phyloP scores from a whole-genome alignment of 2,113 vertebrate species.

The Pluvialis apricaria region DNA sequence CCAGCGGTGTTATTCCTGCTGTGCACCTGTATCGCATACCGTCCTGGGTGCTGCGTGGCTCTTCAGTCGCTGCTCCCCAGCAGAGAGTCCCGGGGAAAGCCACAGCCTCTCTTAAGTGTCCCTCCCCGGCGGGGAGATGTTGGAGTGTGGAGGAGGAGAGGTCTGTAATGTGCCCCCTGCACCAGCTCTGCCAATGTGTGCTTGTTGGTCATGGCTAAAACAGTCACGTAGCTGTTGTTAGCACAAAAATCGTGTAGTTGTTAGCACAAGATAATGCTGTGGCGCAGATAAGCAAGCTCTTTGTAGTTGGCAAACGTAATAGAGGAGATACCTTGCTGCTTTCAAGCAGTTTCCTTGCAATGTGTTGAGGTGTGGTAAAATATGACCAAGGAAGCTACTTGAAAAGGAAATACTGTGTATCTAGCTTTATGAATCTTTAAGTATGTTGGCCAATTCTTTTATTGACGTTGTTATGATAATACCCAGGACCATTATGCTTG shows the following conservation, averaged over 20 bases:
- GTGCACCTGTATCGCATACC: neutral
- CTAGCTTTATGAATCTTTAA: neutral
- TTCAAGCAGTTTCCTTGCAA: neutral
- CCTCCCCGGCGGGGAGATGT: fast-evolving
- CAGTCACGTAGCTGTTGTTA: neutral
- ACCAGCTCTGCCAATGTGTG: neutral
- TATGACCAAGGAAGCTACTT: neutral
- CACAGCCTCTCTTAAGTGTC: neutral
- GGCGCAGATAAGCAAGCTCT: neutral
- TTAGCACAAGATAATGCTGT: neutral
- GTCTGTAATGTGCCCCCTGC: neutral
- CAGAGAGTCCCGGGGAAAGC: neutral
- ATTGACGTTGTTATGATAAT: neutral
- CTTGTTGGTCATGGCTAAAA: neutral
- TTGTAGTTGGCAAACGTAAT: neutral
- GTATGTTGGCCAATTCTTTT: neutral
- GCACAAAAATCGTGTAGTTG: neutral
- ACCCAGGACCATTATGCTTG: neutral
- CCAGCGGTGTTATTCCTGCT: neutral
- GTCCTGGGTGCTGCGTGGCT: neutral
- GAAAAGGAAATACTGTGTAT: neutral
- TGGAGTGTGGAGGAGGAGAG: neutral
- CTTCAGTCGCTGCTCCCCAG: neutral
- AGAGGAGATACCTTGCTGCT: neutral
- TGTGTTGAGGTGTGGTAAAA: neutral